phyloP scores from a whole-genome alignment of 2,888 invertebrate genomes.

The Isotomurus palustris region DNA sequence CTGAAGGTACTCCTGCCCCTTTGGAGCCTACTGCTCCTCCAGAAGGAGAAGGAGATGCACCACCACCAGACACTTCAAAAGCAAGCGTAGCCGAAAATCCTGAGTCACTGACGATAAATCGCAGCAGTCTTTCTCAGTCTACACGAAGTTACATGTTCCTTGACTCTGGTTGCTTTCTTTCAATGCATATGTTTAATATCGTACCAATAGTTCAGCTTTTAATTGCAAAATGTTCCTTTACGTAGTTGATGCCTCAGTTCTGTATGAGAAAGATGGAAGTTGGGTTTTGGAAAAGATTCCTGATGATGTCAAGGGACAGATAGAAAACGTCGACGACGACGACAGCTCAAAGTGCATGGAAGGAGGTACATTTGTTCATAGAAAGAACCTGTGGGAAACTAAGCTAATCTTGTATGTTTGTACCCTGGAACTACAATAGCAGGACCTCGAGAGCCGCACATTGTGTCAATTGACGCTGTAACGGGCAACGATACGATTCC shows the following conservation, averaged over 20 bases:
- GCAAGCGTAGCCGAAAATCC: background rate
- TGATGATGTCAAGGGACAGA: background rate
- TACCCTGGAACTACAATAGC: no score
- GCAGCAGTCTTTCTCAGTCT: background rate
- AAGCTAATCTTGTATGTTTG: no score
- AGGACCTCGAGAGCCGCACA: background rate
- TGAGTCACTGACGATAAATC: background rate
- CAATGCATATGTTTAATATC: no score
- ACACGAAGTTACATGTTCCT: background rate
- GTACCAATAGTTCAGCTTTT: no score
- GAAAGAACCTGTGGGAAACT: background rate
- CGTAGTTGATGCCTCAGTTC: no score
- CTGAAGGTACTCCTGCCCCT: no score
- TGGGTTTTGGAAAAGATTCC: background rate
- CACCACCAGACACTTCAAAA: background rate
- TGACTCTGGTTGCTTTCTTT: no score
- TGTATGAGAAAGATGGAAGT: constrained; percentile 1
- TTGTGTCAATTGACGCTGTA: background rate
- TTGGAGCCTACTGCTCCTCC: background rate
- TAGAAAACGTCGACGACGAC: background rate
- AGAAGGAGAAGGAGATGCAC: background rate
- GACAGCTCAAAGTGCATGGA: background rate
- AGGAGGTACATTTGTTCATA: background rate
- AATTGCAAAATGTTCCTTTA: no score
- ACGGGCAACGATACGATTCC: background rate